Percentiles rank a stretch among this genome's conserved stretches.
Evolutionary conservation across 2,797 vertebrate species (phyloP).

Genomic region (Coracias cyanogaster): DNA sequence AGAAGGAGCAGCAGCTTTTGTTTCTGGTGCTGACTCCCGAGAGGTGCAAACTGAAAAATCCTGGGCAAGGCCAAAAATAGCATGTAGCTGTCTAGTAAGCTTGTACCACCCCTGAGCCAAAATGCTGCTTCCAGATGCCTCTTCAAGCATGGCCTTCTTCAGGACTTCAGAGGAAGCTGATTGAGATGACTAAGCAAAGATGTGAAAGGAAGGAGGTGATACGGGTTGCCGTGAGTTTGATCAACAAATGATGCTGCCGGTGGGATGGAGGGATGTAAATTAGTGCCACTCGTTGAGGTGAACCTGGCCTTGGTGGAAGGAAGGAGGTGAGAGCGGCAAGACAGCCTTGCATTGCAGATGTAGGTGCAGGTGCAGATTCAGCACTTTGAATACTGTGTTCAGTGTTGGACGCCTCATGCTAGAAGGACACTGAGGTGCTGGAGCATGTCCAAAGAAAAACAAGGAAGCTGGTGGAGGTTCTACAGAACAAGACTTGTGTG

Average conservation of each 20-base stretch:
- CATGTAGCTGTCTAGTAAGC: not conserved
- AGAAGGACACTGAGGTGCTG: not conserved
- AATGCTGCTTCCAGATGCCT: not conserved
- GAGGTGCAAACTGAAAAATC: not conserved
- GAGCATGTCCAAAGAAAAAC: fast-evolving
- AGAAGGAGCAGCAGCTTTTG: not conserved
- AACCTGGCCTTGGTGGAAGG: not conserved
- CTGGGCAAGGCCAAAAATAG: not conserved
- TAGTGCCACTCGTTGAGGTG: not conserved
- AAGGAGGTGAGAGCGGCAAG: not conserved
- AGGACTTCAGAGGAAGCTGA: not conserved
- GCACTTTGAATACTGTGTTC: not conserved
- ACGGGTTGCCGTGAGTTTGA: not conserved
- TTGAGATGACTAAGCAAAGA: not conserved
- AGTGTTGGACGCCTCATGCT: not conserved
- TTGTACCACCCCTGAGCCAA: not conserved
- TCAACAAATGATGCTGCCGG: fast-evolving
- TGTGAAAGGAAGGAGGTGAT: fast-evolving
- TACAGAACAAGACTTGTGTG: fast-evolving
- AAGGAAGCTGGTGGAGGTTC: fast-evolving
- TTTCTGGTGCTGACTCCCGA: not conserved
- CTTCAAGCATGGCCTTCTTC: not conserved
- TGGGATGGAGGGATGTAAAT: fast-evolving
- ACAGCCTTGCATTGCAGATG: not conserved
- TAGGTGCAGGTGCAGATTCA: not conserved